Percentiles rank a stretch among this genome's conserved stretches.
Evolutionary conservation across 2,797 vertebrate species (phyloP).

Genomic region (Taenioides sp.): DNA sequence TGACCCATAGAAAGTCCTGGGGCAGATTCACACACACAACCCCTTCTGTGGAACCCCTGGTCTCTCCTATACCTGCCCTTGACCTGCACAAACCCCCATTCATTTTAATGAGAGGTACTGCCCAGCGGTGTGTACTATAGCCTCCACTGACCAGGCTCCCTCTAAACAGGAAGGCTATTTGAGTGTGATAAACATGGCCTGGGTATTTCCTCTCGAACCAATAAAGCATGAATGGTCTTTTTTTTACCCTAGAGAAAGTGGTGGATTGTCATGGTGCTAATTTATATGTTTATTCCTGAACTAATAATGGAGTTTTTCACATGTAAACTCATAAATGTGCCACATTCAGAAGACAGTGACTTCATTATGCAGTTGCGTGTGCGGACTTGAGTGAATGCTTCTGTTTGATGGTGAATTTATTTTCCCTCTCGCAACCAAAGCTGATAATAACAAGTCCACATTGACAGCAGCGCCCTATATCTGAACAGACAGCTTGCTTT

Average conservation of each 20-base stretch:
- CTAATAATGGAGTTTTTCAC: slow-evolving; percentile 17
- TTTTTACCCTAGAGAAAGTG: slow-evolving; percentile 21
- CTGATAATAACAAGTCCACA: slow-evolving; percentile 23
- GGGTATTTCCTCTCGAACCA: slow-evolving; percentile 32
- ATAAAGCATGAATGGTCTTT: slow-evolving; percentile 41
- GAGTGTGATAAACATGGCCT: slow-evolving; percentile 60
- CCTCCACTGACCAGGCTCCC: slow-evolving; percentile 38
- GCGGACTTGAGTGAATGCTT: slow-evolving; percentile 33
- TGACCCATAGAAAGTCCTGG: slow-evolving; percentile 36
- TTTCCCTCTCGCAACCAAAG: slow-evolving; percentile 31
- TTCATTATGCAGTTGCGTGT: slow-evolving; percentile 34
- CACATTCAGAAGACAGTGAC: slow-evolving; percentile 13
- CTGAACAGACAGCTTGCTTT: slow-evolving; percentile 38
- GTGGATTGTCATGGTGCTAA: slow-evolving; percentile 17
- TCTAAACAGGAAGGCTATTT: slow-evolving; percentile 67
- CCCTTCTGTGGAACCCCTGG: slow-evolving; percentile 52
- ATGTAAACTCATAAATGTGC: slow-evolving; percentile 1
- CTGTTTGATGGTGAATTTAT: slow-evolving; percentile 38
- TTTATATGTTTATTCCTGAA: slow-evolving; percentile 35
- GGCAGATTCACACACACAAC: slow-evolving; percentile 56
- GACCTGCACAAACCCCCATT: slow-evolving; percentile 72
- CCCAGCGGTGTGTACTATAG: slow-evolving; percentile 26
- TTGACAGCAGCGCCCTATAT: slow-evolving; percentile 18
- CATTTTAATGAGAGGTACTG: slow-evolving; percentile 66
- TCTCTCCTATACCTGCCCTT: slow-evolving; percentile 61